These are phyloP conservation scores for Cosmia pyralina DNA, from an alignment of 2,888 invertebrate species.

Conservation along the genomic window DNA sequence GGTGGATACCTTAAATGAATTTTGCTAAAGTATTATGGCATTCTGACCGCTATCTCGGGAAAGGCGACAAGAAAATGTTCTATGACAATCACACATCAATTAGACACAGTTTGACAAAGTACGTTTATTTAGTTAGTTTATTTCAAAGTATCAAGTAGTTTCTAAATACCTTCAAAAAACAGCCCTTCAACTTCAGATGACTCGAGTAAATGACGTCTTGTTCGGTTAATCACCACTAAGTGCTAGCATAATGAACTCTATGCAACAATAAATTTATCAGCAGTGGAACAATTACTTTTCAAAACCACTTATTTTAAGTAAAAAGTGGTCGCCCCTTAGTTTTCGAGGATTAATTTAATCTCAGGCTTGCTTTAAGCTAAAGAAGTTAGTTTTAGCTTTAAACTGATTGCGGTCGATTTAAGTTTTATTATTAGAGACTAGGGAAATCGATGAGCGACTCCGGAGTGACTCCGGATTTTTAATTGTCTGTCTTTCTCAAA, in stretches of 20 bases:
- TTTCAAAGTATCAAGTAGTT: too few species aligned
- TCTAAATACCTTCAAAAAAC: too few species aligned
- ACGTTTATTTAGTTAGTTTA: too few species aligned
- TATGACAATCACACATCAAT: too few species aligned
- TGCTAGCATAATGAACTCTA: conserved; percentile 23
- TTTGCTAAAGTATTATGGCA: too few species aligned
- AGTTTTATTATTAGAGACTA: conserved; percentile 2
- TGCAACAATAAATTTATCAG: conserved; percentile 23
- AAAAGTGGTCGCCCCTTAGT: conserved; percentile 17
- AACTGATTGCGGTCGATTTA: not conserved
- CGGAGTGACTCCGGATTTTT: too few species aligned
- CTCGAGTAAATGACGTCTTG: not conserved
- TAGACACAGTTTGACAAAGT: too few species aligned
- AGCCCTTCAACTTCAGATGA: not conserved
- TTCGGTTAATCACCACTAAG: conserved; percentile 23
- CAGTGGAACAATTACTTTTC: conserved; percentile 37
- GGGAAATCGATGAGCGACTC: not conserved
- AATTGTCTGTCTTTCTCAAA: too few species aligned
- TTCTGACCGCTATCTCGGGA: too few species aligned
- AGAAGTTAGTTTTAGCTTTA: conserved; percentile 12
- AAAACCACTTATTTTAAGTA: conserved; percentile 51
- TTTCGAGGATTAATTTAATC: conserved; percentile 31
- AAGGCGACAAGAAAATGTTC: too few species aligned
- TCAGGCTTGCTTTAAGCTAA: conserved; percentile 3
- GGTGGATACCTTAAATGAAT: too few species aligned